A percentile compares a stretch with the other conserved stretches of the same genome.
These are phyloP conservation scores for Pogonomyrmex barbatus DNA, from an alignment of 1,140 invertebrate species.

Conservation along the genomic window DNA sequence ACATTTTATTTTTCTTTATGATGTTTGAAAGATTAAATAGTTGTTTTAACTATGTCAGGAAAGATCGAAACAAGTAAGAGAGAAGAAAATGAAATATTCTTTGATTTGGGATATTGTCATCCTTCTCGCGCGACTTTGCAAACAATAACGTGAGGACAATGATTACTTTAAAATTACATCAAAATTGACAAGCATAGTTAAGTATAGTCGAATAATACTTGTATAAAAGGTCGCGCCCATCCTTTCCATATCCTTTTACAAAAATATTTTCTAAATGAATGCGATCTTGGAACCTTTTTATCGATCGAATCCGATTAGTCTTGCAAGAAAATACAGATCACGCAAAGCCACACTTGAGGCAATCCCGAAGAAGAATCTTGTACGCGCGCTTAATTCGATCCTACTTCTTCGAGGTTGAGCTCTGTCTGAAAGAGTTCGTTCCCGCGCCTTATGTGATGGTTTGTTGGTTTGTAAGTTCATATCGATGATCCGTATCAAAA, in stretches of 20 bases:
- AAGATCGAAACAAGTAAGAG: constrained; percentile 21
- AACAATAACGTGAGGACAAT: constrained; percentile 72
- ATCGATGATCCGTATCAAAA: background rate
- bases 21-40: too few species aligned
- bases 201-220: constrained; percentile 66
- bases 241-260: constrained; percentile 56
- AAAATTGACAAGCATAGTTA: constrained; percentile 46
- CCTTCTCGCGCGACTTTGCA: constrained; percentile 56
- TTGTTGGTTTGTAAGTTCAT: background rate
- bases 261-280: constrained; percentile 54
- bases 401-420: constrained; percentile 12
- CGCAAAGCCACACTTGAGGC: constrained; percentile 70
- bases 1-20: background rate
- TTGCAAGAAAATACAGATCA: constrained; percentile 63
- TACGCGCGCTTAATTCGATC: constrained; percentile 34
- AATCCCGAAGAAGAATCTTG: constrained; percentile 12
- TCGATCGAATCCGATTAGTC: constrained; percentile 56
- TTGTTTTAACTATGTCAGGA: constrained; percentile 11
- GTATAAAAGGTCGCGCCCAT: constrained; percentile 56
- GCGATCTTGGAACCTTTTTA: constrained; percentile 70
- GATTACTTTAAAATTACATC: constrained; percentile 70
- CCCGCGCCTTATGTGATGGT: background rate
- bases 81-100: constrained; percentile 20
- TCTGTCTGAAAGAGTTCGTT: background rate
- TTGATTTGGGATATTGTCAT: constrained; percentile 60